phyloP scores from a whole-genome alignment of 2,113 vertebrate species.

The Otolemur garnettii region DNA sequence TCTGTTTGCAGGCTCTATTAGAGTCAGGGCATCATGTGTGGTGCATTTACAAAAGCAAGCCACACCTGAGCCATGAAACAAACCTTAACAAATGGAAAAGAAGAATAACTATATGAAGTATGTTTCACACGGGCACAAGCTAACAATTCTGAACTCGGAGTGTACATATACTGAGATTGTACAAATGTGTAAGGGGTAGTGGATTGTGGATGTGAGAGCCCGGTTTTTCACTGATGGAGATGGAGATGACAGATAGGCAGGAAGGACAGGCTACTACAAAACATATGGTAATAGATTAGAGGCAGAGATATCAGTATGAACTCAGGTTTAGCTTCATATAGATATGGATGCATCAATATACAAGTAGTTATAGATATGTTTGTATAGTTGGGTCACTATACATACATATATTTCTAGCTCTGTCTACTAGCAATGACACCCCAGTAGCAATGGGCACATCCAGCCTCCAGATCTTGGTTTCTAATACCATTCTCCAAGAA shows the following conservation, averaged over 20 bases:
- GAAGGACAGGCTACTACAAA: not conserved
- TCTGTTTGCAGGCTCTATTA: no score
- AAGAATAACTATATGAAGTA: not conserved
- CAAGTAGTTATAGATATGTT: not conserved
- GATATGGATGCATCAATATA: not conserved
- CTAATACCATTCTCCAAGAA: not conserved
- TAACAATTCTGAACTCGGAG: not conserved
- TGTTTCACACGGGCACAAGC: not conserved
- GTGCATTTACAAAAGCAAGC: not conserved
- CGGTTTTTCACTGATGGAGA: not conserved
- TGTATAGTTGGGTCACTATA: not conserved
- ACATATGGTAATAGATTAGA: not conserved
- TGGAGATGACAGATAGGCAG: not conserved
- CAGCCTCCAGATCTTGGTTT: not conserved
- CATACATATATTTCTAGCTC: not conserved
- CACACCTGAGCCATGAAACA: not conserved
- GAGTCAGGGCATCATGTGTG: not conserved
- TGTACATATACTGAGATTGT: no score
- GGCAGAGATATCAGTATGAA: not conserved
- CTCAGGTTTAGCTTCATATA: not conserved
- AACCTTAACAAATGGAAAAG: not conserved
- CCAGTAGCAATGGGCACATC: not conserved
- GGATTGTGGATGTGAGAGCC: not conserved
- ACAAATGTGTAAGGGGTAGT: not conserved
- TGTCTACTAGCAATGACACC: not conserved